Base-by-base conservation (phyloP, 2,888 invertebrate species). In the Machimus rusticus region DNA sequence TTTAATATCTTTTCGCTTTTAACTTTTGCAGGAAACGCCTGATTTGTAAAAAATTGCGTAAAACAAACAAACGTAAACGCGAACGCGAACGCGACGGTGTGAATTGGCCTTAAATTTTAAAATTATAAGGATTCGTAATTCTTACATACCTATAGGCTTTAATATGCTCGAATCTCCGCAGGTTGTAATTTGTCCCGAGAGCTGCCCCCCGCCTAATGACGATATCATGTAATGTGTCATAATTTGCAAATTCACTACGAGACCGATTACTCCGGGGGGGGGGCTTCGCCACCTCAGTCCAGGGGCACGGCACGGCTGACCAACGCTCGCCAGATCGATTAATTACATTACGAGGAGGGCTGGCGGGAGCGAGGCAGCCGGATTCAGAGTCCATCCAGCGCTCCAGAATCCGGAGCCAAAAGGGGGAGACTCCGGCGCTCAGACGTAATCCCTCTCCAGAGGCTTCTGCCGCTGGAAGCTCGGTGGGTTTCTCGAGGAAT, bases 151-250 rank as follows among this genome's bases (percentile, higher is more conserved):
- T n/a, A n/a, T n/a, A n/a, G n/a, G n/a, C n/a, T n/a, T n/a, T n/a
- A n/a, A n/a, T 34, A 14, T 46, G 43, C 43, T 46, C 43, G 16
- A 46, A 46, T 46, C 55, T 55, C 55, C 55, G n/a, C 8, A 8
- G 55, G 55, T 16, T 31, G 34, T 57, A 82, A 85, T 74, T 85
- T 85, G 85, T 34, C 51, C 39, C 43, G 55, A 78, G 51, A 84
- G 87, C 46, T 78, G 16, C 43, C 16, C 43, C 74, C 57, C 74
- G 51, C 23, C 88, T 88, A 88, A 88, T 88, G 88, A 87, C 88
- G 76, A 86, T 88, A 88, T 88, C 88, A 87, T 88, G 88, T 88
- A 88, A 86, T 79, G 82, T 88, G 88, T 85, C 88, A 88, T 88
- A 88, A 88, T 88, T 87, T 87, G 82, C 76, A 87, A 86, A 87